A percentile compares a stretch with the other conserved stretches of the same genome.
These are phyloP conservation scores for Heterotis niloticus DNA, from an alignment of 2,113 vertebrate genomes.

Conservation along the genomic window DNA sequence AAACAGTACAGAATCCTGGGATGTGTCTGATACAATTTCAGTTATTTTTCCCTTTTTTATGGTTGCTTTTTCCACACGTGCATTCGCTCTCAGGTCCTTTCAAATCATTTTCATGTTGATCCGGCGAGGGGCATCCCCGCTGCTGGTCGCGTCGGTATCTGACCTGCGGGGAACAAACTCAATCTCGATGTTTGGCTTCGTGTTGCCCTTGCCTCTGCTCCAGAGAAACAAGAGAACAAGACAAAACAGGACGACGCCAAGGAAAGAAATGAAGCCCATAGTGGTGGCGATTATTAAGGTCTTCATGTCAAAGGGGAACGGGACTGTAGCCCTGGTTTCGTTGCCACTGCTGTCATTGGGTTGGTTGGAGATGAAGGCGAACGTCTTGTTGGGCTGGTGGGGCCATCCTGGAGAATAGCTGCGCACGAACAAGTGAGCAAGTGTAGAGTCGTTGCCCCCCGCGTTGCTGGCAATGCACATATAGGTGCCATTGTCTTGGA, in stretches of 20 bases:
- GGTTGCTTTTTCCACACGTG: background rate
- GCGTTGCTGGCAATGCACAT: conserved; percentile 91
- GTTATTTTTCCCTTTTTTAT: background rate
- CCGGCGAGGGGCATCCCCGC: conserved; percentile 80
- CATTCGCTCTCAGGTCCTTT: conserved; percentile 38
- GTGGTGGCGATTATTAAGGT: conserved; percentile 96
- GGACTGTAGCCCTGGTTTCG: conserved; percentile 82
- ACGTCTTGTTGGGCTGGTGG: conserved; percentile 95
- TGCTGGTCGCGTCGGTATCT: conserved; percentile 78
- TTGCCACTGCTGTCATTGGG: conserved; percentile 88
- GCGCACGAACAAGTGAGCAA: conserved; percentile 90
- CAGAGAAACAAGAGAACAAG: conserved; percentile 96
- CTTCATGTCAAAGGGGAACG: conserved; percentile 97
- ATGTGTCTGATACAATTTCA: background rate
- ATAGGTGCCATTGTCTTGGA: conserved; percentile 97
- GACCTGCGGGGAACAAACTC: conserved; percentile 94
- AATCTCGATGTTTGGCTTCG: conserved; percentile 93
- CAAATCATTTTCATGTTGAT: conserved; percentile 99
- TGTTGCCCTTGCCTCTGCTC: conserved; percentile 94
- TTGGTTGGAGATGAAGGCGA: conserved; percentile 96
- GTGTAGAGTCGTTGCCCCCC: conserved; percentile 89
- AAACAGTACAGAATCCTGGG: too few species aligned
- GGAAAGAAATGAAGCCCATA: conserved; percentile 98
- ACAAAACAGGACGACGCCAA: conserved; percentile 96
- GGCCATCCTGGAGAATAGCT: conserved; percentile 98